These are phyloP conservation scores for Micropterix aruncella DNA, from an alignment of 2,888 invertebrate species.

Conservation along the genomic window DNA sequence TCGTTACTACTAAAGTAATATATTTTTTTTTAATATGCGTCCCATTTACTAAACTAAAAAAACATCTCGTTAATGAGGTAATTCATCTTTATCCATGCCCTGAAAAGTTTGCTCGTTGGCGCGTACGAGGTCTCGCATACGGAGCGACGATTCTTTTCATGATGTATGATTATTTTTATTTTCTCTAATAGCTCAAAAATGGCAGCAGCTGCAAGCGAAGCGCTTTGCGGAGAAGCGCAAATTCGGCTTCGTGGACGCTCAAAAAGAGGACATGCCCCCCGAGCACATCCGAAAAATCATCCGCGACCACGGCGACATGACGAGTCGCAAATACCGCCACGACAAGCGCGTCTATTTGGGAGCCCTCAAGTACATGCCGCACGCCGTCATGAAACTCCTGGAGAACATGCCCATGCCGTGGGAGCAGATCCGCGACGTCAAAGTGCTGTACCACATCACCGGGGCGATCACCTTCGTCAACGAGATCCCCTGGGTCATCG, in stretches of 20 bases:
- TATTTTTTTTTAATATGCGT: neutral
- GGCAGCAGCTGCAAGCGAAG: conserved; percentile 98
- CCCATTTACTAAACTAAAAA: neutral
- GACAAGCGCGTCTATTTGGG: conserved; percentile 98
- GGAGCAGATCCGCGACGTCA: conserved; percentile 98
- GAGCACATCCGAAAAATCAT: conserved; percentile 99
- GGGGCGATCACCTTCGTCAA: conserved; percentile 99
- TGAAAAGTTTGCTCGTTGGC: no score
- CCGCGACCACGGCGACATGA: conserved; percentile 99
- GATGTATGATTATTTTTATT: neutral
- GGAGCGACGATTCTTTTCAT: neutral
- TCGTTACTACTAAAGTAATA: neutral
- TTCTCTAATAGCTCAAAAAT: conserved; percentile 64
- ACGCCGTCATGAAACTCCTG: conserved; percentile 95
- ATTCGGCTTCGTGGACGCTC: conserved; percentile 97
- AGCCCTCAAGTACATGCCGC: conserved; percentile 98
- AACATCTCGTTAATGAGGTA: no score
- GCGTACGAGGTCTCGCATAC: no score
- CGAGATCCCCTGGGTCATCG: conserved; percentile 99
- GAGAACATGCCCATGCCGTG: conserved; percentile 99
- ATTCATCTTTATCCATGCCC: no score
- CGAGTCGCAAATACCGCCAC: conserved; percentile 94
- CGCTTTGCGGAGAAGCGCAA: conserved; percentile 96
- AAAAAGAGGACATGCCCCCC: conserved; percentile 99
- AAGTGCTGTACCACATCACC: conserved; percentile 96